Base-by-base conservation (phyloP, 2,888 invertebrate genomes). In the Trissoscelio sp. region DNA sequence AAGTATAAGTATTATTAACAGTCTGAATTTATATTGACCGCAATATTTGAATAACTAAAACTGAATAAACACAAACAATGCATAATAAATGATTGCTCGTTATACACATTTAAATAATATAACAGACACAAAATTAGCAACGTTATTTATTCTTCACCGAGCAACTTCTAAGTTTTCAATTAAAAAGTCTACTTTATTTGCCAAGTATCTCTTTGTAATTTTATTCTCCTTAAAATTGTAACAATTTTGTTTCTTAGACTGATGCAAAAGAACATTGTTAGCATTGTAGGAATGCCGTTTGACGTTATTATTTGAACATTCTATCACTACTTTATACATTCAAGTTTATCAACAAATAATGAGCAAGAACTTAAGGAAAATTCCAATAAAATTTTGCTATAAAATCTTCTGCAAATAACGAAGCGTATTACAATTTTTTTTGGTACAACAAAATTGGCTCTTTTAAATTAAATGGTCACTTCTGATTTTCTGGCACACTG, bases 241-340 rank as follows among this genome's bases (percentile, higher is more conserved):
- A 39, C 12, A 66, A 66, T 66, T 64, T 37, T 64, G 34, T 48
- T 48, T 37, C 62, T 62, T n/a, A n/a, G n/a, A n/a, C 16, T 20
- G 64, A 64, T 64, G 48, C n/a, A 51, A 64, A 51, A 22, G 16
- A n/a, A 46, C 46, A 62, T 46, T 62, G 44, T 60, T 44, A 18
- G 24, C 20, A n/a, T 22, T 20, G 14, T 44, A 28, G 28, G 0
- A 11, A 11, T 4, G 16, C 6, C 16, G 28, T 60, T 60, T 60
- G 16, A 60, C 16, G 16, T 44, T 28, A 44, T 28, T 44, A 11
- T 16, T 44, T 14, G 44, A 42, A 28, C 20, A 44, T 3, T 28
- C 28, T 28, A 7, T 60, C 28, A 16, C 28, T n/a, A 14, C 11
- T 60, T 14, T 28, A 16, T 28, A 0, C 12, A 14, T 16, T 42